Percentiles rank a stretch among this genome's conserved stretches.
These are phyloP conservation scores for Alosa sapidissima DNA, from an alignment of 2,797 vertebrate species.

Conservation along the genomic window DNA sequence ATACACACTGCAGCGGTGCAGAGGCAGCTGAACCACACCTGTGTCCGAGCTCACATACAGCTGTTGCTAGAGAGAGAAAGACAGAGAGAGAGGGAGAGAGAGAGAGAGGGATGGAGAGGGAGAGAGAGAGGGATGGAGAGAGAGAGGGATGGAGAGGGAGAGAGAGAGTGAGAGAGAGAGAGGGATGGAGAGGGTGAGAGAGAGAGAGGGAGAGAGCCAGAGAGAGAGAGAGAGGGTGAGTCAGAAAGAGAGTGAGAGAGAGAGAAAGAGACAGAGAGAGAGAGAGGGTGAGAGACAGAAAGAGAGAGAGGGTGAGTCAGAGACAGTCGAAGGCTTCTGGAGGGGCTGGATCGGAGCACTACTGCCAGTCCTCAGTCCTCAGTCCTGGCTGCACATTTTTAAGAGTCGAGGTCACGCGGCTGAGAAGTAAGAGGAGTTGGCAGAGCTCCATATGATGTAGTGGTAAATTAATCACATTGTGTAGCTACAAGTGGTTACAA, in stretches of 20 bases:
- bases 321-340: not conserved
- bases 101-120: conserved; percentile 3
- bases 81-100: conserved; percentile 2
- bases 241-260: not conserved
- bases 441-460: not conserved
- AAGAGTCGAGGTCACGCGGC: not conserved
- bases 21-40: conserved; percentile 83
- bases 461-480: not conserved
- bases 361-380: not conserved
- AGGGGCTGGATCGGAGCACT: not conserved
- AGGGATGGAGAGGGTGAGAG: conserved; percentile 36
- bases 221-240: conserved; percentile 32
- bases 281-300: conserved; percentile 23
- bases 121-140: conserved; percentile 16
- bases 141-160: not conserved
- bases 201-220: conserved; percentile 27
- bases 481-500: not conserved
- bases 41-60: conserved; percentile 85
- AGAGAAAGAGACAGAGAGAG: conserved; percentile 38
- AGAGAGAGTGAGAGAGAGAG: conserved; percentile 35
- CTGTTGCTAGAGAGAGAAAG: conserved; percentile 81
- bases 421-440: not conserved
- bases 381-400: not conserved
- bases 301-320: not conserved
- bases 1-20: conserved; percentile 87